Evolutionary conservation across 2,888 invertebrate species (phyloP).

Genomic region (Stenichneumon culpator): DNA sequence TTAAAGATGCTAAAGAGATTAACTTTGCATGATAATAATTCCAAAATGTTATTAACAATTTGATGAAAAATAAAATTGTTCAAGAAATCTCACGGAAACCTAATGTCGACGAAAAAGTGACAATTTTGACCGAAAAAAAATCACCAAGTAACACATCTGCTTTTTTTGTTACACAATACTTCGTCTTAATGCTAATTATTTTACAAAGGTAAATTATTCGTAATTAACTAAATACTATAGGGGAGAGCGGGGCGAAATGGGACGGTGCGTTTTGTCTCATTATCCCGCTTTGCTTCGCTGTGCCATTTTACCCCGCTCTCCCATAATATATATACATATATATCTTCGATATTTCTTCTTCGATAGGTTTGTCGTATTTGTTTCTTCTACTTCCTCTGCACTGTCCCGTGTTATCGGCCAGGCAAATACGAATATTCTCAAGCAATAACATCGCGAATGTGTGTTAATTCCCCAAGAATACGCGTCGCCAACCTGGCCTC

Average conservation of each 20-base stretch:
- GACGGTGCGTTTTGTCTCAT: no score
- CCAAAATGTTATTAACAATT: no score
- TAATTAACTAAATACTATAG: not conserved
- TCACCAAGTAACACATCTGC: not conserved
- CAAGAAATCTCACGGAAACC: no score
- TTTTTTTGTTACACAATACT: not conserved
- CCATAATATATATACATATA: no score
- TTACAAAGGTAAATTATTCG: not conserved
- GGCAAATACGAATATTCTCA: conserved; percentile 99
- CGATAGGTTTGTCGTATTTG: not conserved
- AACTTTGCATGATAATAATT: no score
- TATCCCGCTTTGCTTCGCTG: no score
- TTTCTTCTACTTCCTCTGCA: not conserved
- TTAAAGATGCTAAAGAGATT: no score
- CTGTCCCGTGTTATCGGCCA: conserved; percentile 88
- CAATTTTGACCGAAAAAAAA: no score
- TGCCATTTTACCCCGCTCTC: no score
- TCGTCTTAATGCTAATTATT: not conserved
- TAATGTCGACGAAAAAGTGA: no score
- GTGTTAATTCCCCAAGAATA: conserved; percentile 99
- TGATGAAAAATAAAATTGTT: no score
- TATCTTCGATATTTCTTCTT: not conserved
- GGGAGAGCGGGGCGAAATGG: no score
- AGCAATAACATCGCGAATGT: conserved; percentile 99
- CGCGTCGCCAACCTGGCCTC: conserved; percentile 94